A percentile compares a stretch with the other conserved stretches of the same genome.
Conservation (phyloP, 2,113 vertebrate genomes). For the Acrocephalus kingi region DNA sequence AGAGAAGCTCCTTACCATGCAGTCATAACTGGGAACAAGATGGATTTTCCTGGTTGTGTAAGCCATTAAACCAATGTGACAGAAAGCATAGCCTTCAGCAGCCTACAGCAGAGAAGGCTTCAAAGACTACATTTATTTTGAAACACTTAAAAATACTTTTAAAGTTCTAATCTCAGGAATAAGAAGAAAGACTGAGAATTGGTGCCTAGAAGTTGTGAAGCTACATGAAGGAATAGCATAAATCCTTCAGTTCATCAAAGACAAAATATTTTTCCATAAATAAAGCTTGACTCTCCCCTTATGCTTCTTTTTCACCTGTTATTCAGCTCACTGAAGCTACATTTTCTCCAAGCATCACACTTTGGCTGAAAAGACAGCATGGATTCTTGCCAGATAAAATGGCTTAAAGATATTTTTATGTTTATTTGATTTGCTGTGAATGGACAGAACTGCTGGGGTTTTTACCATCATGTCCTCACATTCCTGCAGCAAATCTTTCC, state of each 20-base stretch:
- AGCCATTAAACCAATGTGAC: background rate
- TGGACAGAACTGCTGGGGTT: background rate
- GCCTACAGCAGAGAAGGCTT: background rate
- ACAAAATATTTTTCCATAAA: slow-evolving; percentile 27
- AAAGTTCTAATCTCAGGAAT: background rate
- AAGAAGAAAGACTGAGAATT: background rate
- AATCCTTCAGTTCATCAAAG: background rate
- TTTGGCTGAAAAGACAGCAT: background rate
- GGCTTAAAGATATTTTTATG: slow-evolving; percentile 16
- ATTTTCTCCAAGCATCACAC: background rate
- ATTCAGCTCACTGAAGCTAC: background rate
- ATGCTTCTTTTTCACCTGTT: slow-evolving; percentile 1
- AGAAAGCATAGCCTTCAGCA: background rate
- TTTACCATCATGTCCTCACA: background rate
- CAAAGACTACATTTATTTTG: background rate
- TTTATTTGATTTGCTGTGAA: slow-evolving; percentile 19
- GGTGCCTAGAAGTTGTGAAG: background rate
- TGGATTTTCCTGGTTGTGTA: background rate
- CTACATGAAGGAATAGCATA: background rate
- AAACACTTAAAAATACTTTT: background rate
- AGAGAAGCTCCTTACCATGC: background rate
- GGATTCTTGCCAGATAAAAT: slow-evolving; percentile 35
- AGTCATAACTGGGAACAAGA: background rate
- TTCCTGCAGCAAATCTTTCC: slow-evolving; percentile 7
- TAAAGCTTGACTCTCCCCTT: background rate